Evolutionary conservation across 2,888 invertebrate species (phyloP), one percentile per base, ranked within the genome.

Genomic region (Dromius quadrimaculatus): DNA sequence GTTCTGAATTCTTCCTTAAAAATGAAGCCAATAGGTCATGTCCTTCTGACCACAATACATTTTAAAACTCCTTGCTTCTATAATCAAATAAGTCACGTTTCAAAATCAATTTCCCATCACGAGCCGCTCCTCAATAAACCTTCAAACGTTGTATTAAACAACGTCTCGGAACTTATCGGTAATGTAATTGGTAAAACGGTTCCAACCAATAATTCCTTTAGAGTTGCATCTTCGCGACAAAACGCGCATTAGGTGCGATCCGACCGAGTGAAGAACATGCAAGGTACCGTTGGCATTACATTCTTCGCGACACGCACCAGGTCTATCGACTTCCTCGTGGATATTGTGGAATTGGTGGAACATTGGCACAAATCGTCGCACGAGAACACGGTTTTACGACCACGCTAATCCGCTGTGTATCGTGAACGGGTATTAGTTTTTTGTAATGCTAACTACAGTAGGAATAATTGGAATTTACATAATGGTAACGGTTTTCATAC

Each of bases 281-380:
- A 28, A 54, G 23, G 50, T 54, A 54, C 50, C 50, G 50, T 54
- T 54, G 23, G 15, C 23, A 6, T n/a, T n/a, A 15, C 50, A 54
- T 54, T 54, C 50, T 54, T 28, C 28, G 23, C 50, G 23, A 28
- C 50, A n/a, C n/a, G n/a, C n/a, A n/a, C 50, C 28, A 41, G 41
- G 15, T 15, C 2, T 11, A 6, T 11, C 15, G 41, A 15, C 41
- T 15, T 41, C 13, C 41, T n/a, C 41, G 41, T 15, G 41, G 11
- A 11, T 15, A n/a, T n/a, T n/a, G n/a, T n/a, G n/a, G n/a, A n/a
- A n/a, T n/a, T n/a, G n/a, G n/a, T 54, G 28, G 15, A 23, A 15
- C 50, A 54, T 28, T 54, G 28, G 50, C 50, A 54, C 50, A 54
- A 54, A 54, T 54, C 50, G 23, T 13, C 13, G 28, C 50, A 28